Conservation (phyloP, 2,888 invertebrate genomes). For the Boloria selene region DNA sequence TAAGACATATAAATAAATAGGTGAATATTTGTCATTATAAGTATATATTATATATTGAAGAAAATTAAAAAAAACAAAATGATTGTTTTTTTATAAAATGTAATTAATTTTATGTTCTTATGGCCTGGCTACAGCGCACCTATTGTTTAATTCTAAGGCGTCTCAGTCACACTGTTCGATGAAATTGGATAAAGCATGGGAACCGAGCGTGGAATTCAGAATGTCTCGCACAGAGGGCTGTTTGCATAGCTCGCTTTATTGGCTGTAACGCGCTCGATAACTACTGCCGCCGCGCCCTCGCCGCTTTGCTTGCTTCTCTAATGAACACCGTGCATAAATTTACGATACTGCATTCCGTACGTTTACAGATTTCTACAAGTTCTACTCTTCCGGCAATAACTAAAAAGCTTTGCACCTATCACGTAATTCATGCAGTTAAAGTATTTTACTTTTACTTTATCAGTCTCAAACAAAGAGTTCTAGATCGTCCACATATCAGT, state of each 20-base stretch:
- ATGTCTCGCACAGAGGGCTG: conserved; percentile 63
- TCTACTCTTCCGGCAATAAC: background rate
- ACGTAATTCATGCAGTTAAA: background rate
- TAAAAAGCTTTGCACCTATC: background rate
- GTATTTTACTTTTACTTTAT: conserved; percentile 3
- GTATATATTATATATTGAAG: background rate
- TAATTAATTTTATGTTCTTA: conserved; percentile 52
- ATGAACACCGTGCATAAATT: conserved; percentile 61
- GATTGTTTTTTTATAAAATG: background rate
- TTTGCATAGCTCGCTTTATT: conserved; percentile 80
- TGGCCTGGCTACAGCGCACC: conserved; percentile 67
- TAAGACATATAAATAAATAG: conserved; percentile 18
- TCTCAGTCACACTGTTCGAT: conserved; percentile 68
- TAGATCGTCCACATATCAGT: conserved; percentile 29
- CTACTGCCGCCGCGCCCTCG: conserved; percentile 50
- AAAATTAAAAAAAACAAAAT: background rate
- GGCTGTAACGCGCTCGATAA: conserved; percentile 70
- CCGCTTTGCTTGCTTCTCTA: conserved; percentile 53
- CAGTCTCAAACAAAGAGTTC: conserved; percentile 3
- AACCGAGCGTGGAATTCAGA: conserved; percentile 73
- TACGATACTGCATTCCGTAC: conserved; percentile 60
- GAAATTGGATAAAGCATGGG: conserved; percentile 81
- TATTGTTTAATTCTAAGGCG: conserved; percentile 73
- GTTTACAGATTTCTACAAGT: conserved; percentile 39
- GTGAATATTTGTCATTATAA: background rate